These are phyloP conservation scores for Brevimyrus niger DNA, from an alignment of 2,113 vertebrate genomes.

Conservation along the genomic window DNA sequence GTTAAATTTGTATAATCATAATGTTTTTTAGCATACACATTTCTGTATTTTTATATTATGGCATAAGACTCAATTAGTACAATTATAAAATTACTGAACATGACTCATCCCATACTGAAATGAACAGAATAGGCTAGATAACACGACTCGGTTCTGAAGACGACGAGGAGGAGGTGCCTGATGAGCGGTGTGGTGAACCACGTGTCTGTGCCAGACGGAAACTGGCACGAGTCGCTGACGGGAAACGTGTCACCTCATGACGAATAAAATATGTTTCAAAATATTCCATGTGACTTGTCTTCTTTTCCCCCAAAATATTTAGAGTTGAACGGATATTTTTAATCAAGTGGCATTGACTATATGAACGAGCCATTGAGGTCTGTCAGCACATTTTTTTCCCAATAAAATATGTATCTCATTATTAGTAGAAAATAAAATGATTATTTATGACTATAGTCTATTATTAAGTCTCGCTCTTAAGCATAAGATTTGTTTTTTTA, in stretches of 20 bases:
- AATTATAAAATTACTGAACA: neutral
- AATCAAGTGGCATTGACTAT: neutral
- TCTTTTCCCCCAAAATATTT: neutral
- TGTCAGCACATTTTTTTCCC: neutral
- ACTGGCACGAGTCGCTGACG: neutral
- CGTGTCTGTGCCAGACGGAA: neutral
- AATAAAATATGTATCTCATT: neutral
- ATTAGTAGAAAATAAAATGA: neutral
- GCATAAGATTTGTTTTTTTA: neutral
- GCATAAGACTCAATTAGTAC: neutral
- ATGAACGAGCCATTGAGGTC: neutral
- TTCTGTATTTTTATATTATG: neutral
- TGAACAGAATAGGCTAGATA: neutral
- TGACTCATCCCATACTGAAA: neutral
- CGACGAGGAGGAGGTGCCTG: neutral
- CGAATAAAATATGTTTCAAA: neutral
- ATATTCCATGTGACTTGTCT: neutral
- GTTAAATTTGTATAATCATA: neutral
- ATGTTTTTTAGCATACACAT: neutral
- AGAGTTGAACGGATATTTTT: neutral
- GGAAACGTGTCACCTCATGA: neutral
- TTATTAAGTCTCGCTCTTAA: neutral
- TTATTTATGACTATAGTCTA: neutral
- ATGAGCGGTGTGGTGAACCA: neutral
- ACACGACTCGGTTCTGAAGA: neutral